These are phyloP conservation scores for Mus spretus DNA, from an alignment of 2,797 vertebrate genomes.

Conservation along the genomic window DNA sequence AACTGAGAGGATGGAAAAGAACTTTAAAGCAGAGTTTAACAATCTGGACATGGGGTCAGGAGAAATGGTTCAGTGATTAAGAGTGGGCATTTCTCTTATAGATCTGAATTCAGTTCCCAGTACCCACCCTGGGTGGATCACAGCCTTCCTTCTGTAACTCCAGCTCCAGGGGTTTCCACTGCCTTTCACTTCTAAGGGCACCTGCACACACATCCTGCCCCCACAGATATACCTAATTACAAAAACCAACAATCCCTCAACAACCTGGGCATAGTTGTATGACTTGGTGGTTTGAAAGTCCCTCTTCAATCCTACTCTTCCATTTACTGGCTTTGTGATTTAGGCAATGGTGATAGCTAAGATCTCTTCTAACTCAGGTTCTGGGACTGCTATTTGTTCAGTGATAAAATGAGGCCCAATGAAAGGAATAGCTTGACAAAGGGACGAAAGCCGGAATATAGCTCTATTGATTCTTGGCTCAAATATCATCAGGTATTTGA, in stretches of 20 bases:
- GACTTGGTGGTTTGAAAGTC: background rate
- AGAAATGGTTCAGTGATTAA: background rate
- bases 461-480: slow-evolving; percentile 24
- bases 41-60: background rate
- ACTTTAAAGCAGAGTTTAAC: slow-evolving; percentile 3
- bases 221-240: background rate
- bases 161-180: background rate
- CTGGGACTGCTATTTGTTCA: slow-evolving; percentile 37
- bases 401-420: slow-evolving; percentile 1
- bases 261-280: background rate
- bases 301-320: background rate
- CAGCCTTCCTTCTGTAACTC: background rate
- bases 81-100: background rate
- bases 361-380: slow-evolving; percentile 14
- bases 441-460: slow-evolving; percentile 32
- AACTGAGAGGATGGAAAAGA: slow-evolving; percentile 37
- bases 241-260: background rate
- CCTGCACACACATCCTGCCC: background rate
- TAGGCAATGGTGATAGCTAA: slow-evolving; percentile 7
- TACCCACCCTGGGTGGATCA: background rate
- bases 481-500: slow-evolving; percentile 28
- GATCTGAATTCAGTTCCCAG: background rate
- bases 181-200: background rate
- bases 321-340: slow-evolving; percentile 13
- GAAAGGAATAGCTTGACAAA: slow-evolving; percentile 29